Base-by-base conservation (phyloP, 2,113 vertebrate genomes). In the Petaurus breviceps region DNA sequence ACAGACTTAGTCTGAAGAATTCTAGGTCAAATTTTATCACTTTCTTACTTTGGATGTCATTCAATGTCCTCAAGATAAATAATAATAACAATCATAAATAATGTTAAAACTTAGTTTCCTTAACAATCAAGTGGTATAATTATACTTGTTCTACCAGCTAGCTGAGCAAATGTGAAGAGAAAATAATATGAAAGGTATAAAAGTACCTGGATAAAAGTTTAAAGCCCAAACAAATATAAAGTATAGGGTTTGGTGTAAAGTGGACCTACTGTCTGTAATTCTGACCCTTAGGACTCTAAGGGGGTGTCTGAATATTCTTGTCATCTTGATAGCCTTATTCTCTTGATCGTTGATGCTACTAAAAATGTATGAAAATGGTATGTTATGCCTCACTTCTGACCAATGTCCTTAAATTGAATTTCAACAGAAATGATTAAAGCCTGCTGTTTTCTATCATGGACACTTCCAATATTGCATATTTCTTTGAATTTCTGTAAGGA, bases 251-350 rank as follows among this genome's bases (percentile, higher is more conserved):
- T 95, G 96, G 97, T 97, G 95, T 77, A 55, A 0, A 97, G 96
- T 97, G 96, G 97, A 92, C 96, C 61, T 49, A 54, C 96, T 96
- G 93, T 97, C 98, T 98, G 98, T 97, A 97, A 94, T 93, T 94
- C 89, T 95, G 97, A 97, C 93, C 98, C 97, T 95, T 57, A 51
- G 96, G 0, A 3, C 61, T 93, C 93, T 97, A 97, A 97, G 98
- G 97, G 97, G 97, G 96, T 98, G 97, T 98, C 98, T 96, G 96
- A 96, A 98, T 94, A 91, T 96, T 98, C 96, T 77, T 77, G 3
- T 16, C 68, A 98, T 98, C 96, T 96, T 97, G 97, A 91, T 95
- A 91, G 95, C 5, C 52, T 97, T 96, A 92, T 93, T 91, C 50
- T 93, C 57, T 96, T 93, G 95, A 94, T 26, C 96, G 95, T 68